A percentile compares a stretch with the other conserved stretches of the same genome.
These are phyloP conservation scores for Conopomorpha cramerella DNA, from an alignment of 1,140 invertebrate genomes.

Conservation along the genomic window DNA sequence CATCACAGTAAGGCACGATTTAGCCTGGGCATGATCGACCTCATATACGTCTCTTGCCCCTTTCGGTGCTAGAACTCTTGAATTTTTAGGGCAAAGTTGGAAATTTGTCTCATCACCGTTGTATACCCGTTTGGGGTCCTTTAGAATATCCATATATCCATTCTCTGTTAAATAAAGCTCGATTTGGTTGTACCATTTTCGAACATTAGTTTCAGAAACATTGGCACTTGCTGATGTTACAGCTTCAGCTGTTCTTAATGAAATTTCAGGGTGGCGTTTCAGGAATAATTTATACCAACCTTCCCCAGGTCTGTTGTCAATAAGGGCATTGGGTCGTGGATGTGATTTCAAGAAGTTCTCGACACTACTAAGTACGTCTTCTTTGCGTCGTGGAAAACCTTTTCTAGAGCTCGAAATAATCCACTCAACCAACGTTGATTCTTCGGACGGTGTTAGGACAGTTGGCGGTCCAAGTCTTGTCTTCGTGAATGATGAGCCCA, in stretches of 20 bases:
- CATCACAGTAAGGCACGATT: slow-evolving; percentile 29
- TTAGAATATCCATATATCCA: slow-evolving; percentile 11
- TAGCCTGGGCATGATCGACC: slow-evolving; percentile 18
- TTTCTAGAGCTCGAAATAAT: slow-evolving; percentile 6
- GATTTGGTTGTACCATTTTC: slow-evolving; percentile 18
- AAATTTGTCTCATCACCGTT: slow-evolving; percentile 24
- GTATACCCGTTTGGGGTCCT: slow-evolving; percentile 15
- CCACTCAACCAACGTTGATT: slow-evolving; percentile 8
- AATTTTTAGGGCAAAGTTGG: slow-evolving; percentile 18
- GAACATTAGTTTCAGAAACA: slow-evolving; percentile 19
- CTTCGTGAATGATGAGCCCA: too few relatives aligned
- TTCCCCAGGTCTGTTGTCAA: background rate
- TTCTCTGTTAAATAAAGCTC: slow-evolving; percentile 7
- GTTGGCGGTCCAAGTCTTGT: too few relatives aligned
- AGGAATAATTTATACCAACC: slow-evolving; percentile 9
- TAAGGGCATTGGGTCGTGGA: background rate
- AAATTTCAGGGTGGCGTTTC: slow-evolving; percentile 16
- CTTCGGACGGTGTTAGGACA: slow-evolving; percentile 11
- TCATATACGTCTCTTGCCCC: slow-evolving; percentile 24
- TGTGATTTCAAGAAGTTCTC: background rate
- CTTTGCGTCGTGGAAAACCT: slow-evolving; percentile 2
- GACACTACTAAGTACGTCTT: background rate
- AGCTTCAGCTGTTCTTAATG: slow-evolving; percentile 13
- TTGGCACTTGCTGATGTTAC: slow-evolving; percentile 11
- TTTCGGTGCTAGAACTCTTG: slow-evolving; percentile 23